These are phyloP conservation scores for Bufo gargarizans DNA, from an alignment of 2,113 vertebrate species.

Conservation along the genomic window DNA sequence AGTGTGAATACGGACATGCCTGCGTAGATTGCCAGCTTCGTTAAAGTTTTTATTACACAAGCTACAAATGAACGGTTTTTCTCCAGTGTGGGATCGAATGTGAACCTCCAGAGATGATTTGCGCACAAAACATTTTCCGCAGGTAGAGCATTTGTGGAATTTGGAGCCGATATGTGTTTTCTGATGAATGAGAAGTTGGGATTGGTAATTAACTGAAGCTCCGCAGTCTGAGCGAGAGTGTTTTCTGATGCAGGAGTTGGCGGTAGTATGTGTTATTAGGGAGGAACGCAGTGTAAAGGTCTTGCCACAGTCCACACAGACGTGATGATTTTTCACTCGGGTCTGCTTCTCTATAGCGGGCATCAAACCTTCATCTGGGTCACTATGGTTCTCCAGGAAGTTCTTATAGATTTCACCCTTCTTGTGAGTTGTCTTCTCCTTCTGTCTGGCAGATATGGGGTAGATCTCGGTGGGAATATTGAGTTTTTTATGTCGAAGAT, in stretches of 20 bases:
- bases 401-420: not conserved
- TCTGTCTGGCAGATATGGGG: not conserved
- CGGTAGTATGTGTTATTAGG: not conserved
- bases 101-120: not conserved
- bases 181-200: not conserved
- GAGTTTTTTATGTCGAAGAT: not conserved
- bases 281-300: not conserved
- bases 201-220: not conserved
- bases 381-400: not conserved
- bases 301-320: not conserved
- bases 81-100: not conserved
- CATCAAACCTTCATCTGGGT: not conserved
- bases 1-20: not conserved
- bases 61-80: not conserved
- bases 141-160: not conserved
- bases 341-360: not conserved
- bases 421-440: not conserved
- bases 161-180: not conserved
- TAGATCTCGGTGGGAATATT: not conserved
- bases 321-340: not conserved
- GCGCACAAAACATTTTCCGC: not conserved
- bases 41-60: not conserved
- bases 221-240: not conserved
- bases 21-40: not conserved
- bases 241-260: not conserved